Evolutionary conservation across 2,113 vertebrate species (phyloP), one percentile per base, ranked within the genome.

Genomic region (Phoxinus phoxinus): DNA sequence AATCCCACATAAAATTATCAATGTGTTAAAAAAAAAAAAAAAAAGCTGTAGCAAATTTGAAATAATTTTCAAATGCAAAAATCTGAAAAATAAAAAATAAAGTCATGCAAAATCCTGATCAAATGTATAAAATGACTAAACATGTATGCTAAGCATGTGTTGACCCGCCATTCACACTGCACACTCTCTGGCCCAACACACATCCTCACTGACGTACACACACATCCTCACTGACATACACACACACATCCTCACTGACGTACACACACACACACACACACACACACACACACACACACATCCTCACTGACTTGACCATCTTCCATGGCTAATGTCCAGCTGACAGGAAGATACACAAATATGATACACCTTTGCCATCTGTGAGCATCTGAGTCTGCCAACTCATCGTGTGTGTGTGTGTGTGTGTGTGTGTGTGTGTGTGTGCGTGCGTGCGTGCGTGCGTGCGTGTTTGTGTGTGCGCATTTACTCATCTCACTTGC

Each of bases 361-460:
- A 87, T 72, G 74, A 74, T 44, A 73, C 37, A 80, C 59, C 77
- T 84, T 65, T 80, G 83, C 86, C 77, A 85, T 85, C 85, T 86
- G 82, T 82, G 77, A 75, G 41, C 32, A 58, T 59, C 48, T 85
- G 59, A 85, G 77, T 81, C 73, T 81, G 44, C 71, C 41, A 76
- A 53, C 83, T 76, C 78, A 41, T 41, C 41, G 8, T 35, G 35
- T 35, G 35, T 35, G 35, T 35, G 32, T 4, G 32, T 3, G 32
- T 32, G 32, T 32, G 32, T 32, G 32, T 32, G 32, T 32, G 32
- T 32, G 32, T 32, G 32, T 32, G 32, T 32, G 32, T 32, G 32
- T 32, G 32, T 32, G 32, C 3, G 32, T 32, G 32, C 3, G 32
- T 32, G 32, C 3, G 32, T 32, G 32, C 3, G 32, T 32, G 32